phyloP scores from a whole-genome alignment of 2,797 vertebrate species.

The Chloroceryle inda region DNA sequence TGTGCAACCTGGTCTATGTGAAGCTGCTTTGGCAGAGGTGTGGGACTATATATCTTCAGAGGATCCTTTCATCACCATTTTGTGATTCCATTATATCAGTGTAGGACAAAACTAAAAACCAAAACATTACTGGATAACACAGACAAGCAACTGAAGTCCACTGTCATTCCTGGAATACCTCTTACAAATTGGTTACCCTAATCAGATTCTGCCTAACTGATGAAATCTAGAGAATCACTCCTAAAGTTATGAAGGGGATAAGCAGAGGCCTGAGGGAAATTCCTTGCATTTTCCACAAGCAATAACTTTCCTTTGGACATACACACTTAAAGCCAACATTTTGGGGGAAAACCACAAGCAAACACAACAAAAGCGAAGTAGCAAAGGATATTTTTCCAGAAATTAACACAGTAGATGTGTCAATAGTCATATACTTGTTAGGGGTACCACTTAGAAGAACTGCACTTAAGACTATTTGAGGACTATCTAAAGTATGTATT shows the following conservation, averaged over 20 bases:
- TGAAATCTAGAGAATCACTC: neutral
- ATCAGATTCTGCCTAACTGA: neutral
- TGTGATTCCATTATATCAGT: too few species aligned
- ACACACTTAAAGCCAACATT: neutral
- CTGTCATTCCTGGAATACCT: neutral
- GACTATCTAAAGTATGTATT: neutral
- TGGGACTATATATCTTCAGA: too few species aligned
- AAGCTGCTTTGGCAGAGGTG: too few species aligned
- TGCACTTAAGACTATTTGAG: neutral
- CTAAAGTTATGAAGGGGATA: neutral
- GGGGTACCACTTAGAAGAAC: neutral
- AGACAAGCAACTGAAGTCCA: neutral
- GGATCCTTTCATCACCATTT: too few species aligned
- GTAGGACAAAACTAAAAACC: neutral
- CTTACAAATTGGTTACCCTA: neutral
- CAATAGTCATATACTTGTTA: neutral
- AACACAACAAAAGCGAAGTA: neutral
- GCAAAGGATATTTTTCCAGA: neutral
- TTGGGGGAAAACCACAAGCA: neutral
- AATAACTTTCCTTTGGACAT: neutral
- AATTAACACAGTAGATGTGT: neutral
- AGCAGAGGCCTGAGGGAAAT: neutral
- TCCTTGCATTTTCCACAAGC: neutral
- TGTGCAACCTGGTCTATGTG: too few species aligned
- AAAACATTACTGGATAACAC: neutral